Conservation (phyloP, 1,140 invertebrate species). For the Drosophila suzukii region DNA sequence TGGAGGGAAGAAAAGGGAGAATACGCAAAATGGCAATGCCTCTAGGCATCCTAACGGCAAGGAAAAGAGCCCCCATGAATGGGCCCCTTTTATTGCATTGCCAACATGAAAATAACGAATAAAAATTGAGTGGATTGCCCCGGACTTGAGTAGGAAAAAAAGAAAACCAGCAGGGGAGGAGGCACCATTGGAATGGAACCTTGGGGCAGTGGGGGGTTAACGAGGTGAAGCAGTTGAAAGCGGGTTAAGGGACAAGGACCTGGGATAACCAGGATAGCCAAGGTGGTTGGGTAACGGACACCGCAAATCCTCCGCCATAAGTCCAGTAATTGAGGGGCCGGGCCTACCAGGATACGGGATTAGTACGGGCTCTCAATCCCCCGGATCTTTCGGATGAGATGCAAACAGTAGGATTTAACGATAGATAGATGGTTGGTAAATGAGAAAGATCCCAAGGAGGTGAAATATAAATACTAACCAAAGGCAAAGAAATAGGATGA, state of each 20-base stretch:
- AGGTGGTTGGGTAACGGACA: constrained; percentile 14
- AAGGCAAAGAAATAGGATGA: constrained; percentile 1
- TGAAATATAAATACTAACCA: neutral
- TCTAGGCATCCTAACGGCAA: constrained; percentile 15
- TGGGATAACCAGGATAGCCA: constrained; percentile 2
- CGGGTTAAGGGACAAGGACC: neutral
- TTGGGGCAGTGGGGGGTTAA: constrained; percentile 6
- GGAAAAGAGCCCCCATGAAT: constrained; percentile 18
- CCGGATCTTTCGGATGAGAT: neutral
- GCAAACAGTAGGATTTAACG: constrained; percentile 11
- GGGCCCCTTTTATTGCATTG: constrained; percentile 48
- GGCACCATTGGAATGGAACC: neutral
- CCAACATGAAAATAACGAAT: constrained; percentile 71
- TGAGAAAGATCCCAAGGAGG: neutral
- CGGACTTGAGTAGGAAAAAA: constrained; percentile 4
- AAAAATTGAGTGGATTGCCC: constrained; percentile 75
- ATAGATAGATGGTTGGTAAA: neutral
- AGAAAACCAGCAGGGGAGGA: neutral
- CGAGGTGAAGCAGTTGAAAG: constrained; percentile 4
- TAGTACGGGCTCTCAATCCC: neutral
- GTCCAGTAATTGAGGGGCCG: constrained; percentile 36
- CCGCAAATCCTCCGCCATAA: constrained; percentile 28
- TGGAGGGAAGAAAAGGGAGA: constrained; percentile 2
- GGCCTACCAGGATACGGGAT: constrained; percentile 7
- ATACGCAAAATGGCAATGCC: constrained; percentile 29